Conservation (phyloP, 2,888 invertebrate species). For the Sturmia bella region DNA sequence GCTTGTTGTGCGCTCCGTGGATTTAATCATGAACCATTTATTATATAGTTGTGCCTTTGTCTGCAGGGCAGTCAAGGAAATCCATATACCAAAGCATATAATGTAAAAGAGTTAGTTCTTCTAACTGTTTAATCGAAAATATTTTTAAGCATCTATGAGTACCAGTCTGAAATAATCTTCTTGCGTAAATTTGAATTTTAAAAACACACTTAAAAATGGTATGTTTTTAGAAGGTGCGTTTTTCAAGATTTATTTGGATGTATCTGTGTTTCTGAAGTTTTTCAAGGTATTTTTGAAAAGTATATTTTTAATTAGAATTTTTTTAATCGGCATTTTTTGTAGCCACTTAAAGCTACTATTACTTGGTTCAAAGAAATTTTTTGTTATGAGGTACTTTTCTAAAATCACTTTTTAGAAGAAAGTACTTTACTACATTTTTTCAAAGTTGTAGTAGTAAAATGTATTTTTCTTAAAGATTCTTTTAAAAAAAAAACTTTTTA, state of each 20-base stretch:
- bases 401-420: not conserved
- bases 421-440: too few relatives aligned
- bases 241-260: not conserved
- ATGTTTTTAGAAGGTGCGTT: not conserved
- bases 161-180: too few relatives aligned
- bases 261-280: too few relatives aligned
- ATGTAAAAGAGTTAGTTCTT: slow-evolving; percentile 15
- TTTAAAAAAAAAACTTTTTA: too few relatives aligned
- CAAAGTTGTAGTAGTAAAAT: not conserved
- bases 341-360: too few relatives aligned
- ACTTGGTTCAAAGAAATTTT: not conserved
- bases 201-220: not conserved
- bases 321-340: too few relatives aligned
- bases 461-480: too few relatives aligned
- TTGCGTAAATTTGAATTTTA: too few relatives aligned
- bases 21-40: too few relatives aligned
- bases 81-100: not conserved
- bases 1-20: too few relatives aligned
- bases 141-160: not conserved
- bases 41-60: too few relatives aligned
- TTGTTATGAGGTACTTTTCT: not conserved
- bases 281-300: not conserved
- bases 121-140: not conserved
- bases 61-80: not conserved
- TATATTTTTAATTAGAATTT: not conserved